Base-by-base conservation (phyloP, 2,888 invertebrate genomes). In the Argyra leucocephala region DNA sequence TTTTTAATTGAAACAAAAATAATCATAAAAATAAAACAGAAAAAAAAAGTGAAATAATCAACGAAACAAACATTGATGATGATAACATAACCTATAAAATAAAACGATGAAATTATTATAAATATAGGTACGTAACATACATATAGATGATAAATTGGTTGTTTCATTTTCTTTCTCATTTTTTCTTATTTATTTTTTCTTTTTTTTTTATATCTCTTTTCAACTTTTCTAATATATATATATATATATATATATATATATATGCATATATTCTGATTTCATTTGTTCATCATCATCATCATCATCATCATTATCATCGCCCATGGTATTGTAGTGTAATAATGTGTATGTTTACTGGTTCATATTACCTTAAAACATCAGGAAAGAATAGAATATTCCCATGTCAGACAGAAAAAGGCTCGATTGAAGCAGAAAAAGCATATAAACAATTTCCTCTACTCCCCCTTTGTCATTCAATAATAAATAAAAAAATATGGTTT, bases 51-150 rank as follows among this genome's bases (percentile, higher is more conserved):
- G 18, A 5, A 48, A 48, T 48, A 48, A 48, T 48, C 48, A 48
- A 48, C 48, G 9, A 48, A 48, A 9, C 18, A 48, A 48, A 48
- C 18, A n/a, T n/a, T n/a, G n/a, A 48, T n/a, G 18, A n/a, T 18
- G 48, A 48, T 48, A 48, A 48, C 48, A 48, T 48, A 48, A 48
- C 48, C 48, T 48, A 48, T 48, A 48, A 48, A 48, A 48, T 18
- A 48, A 48, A 18, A 48, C 48, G 15, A 48, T 48, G 15, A 48
- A 48, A 15, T 48, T 48, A 48, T 48, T 48, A 48, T 2, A 48
- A 5, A 18, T 31, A 31, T 9, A 26, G 4, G 5, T 6, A 6
- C 4, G 4, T 6, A 26, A 26, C 31, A 31, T 31, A 31, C 7
- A 31, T 6, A 31, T 12, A 31, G 10, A 31, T 31, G 12, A 48